Percentiles rank a stretch among this genome's conserved stretches.
Conservation (phyloP, 2,113 vertebrate species). For the Nansenia antarctica region DNA sequence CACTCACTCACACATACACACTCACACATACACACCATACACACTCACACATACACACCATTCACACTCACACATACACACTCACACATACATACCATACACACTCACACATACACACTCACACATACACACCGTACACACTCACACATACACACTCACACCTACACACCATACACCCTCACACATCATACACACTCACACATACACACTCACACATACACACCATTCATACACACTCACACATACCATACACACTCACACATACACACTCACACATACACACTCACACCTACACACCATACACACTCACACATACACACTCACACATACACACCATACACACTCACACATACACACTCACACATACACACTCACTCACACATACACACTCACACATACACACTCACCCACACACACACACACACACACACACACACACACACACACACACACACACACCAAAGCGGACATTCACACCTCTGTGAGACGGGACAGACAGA, state of each 20-base stretch:
- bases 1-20: constrained; percentile 7
- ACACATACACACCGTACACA: too few relatives aligned
- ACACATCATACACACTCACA: constrained; percentile 7
- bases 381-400: background rate
- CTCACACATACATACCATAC: background rate
- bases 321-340: constrained; percentile 1
- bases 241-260: background rate
- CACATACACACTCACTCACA: background rate
- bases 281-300: background rate
- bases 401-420: too few relatives aligned
- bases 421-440: background rate
- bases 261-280: background rate
- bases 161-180: too few relatives aligned
- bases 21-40: background rate
- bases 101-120: background rate
- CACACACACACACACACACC: too few relatives aligned
- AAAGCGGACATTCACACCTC: too few relatives aligned
- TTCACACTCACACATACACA: background rate
- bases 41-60: constrained; percentile 8
- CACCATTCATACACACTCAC: background rate
- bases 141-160: too few relatives aligned
- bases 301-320: constrained; percentile 6
- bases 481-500: too few relatives aligned
- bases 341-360: background rate
- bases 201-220: constrained; percentile 3